Base-by-base conservation (phyloP, 1,140 invertebrate genomes). In the Melitaea cinxia region DNA sequence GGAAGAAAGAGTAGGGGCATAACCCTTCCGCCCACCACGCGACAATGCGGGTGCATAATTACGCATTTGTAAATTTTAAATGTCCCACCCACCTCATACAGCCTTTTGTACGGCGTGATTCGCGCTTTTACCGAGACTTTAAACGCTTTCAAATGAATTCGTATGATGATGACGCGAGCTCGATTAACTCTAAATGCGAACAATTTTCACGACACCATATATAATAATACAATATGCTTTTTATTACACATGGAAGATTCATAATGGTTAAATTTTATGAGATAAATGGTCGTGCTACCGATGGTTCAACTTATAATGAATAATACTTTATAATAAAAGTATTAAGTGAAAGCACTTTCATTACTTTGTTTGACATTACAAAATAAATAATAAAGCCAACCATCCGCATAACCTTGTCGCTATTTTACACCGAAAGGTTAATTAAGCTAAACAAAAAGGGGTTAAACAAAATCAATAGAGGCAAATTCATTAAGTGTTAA, bases 61-160 rank as follows among this genome's bases (percentile, higher is more conserved):
- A 88, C 85, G 88, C 85, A 90, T 90, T 90, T 90, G 88, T 90
- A 90, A 90, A 90, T 90, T 90, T 90, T 88, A 88, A 90, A 90
- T 90, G 85, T 87, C 71, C 80, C 83, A 82, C 83, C 82, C 87
- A 82, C 82, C 79, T 85, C 84, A 83, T 85, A 83, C 74, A 82
- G 79, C 75, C 83, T 85, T 87, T 89, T 89, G 85, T 90, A 87
- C 75, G 80, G 75, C 82, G 85, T 86, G 85, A 88, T 90, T 88
- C 84, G 78, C 77, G 80, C 76, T 83, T 85, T 87, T 81, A 82
- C 62, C 66, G 61, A 73, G 76, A 73, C 75, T 81, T 84, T 85
- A 81, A 86, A 85, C 74, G 83, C 47, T 78, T 77, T 77, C 70
- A 80, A 84, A 84, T 87, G 84, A 77, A 80, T 82, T 82, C 79